Evolutionary conservation across 2,888 invertebrate genomes (phyloP).

Genomic region (Linyphia triangularis): DNA sequence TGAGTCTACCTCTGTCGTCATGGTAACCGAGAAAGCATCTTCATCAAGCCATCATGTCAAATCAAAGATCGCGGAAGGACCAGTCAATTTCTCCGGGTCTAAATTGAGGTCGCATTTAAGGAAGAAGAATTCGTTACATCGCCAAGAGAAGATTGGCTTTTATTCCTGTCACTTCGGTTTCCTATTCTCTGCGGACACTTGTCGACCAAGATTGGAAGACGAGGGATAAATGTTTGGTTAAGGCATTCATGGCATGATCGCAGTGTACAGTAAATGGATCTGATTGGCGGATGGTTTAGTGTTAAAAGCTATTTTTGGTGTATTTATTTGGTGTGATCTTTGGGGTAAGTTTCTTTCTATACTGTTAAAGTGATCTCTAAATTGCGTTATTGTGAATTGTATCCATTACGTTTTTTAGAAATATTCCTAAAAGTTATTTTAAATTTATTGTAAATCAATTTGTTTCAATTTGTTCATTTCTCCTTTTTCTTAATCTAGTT

Average conservation of each 20-base stretch:
- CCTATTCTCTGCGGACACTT: background rate
- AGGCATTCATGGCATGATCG: background rate
- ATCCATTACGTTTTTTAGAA: no score
- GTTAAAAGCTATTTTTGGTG: no score
- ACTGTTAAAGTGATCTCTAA: no score
- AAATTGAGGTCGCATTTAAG: constrained; percentile 68
- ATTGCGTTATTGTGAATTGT: no score
- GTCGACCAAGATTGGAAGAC: background rate
- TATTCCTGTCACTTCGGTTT: constrained; percentile 35
- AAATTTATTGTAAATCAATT: no score
- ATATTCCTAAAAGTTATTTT: no score
- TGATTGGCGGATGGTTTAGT: no score
- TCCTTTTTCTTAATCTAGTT: no score
- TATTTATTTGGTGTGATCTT: background rate
- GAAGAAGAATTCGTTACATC: constrained; percentile 43
- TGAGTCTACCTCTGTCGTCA: constrained; percentile 30
- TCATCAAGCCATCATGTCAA: constrained; percentile 68
- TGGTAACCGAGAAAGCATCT: constrained; percentile 52
- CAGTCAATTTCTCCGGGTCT: constrained; percentile 42
- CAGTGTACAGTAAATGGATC: background rate
- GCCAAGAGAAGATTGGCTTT: constrained; percentile 39
- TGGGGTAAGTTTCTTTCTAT: background rate
- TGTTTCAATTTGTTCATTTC: no score
- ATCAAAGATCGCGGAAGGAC: constrained; percentile 49
- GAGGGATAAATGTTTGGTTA: constrained; percentile 14